phyloP scores from a whole-genome alignment of 2,113 vertebrate species.

The Bettongia penicillata region DNA sequence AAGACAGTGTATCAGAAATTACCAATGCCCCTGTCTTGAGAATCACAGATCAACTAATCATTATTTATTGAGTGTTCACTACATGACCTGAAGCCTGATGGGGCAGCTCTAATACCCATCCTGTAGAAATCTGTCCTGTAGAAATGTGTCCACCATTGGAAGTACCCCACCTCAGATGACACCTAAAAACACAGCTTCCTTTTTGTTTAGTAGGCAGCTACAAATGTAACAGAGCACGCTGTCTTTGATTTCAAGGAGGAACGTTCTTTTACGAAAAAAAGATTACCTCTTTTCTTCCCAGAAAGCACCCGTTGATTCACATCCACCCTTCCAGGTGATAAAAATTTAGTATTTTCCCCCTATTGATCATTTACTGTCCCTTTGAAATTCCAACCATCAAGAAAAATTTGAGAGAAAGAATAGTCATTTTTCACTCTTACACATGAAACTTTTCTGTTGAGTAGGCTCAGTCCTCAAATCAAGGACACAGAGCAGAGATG shows the following conservation, averaged over 20 bases:
- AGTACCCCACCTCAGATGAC: background rate
- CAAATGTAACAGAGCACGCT: background rate
- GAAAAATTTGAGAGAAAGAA: background rate
- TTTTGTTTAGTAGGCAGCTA: background rate
- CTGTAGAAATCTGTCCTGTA: background rate
- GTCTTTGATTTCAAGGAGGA: background rate
- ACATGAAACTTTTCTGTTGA: background rate
- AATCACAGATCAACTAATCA: background rate
- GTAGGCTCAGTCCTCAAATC: rapidly evolving
- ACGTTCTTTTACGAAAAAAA: background rate
- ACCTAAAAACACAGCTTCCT: background rate
- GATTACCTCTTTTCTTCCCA: background rate
- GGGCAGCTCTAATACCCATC: background rate
- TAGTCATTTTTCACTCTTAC: too few species aligned
- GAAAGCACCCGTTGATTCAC: background rate
- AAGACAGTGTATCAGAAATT: background rate
- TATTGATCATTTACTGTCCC: background rate
- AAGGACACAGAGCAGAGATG: background rate
- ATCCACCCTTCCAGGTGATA: background rate
- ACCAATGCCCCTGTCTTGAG: background rate
- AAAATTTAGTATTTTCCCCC: background rate
- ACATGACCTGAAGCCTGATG: background rate
- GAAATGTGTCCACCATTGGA: background rate
- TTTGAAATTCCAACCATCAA: background rate
- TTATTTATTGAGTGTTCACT: background rate